A percentile compares a stretch with the other conserved stretches of the same genome.
phyloP scores from a whole-genome alignment of 2,888 invertebrate species.

The Zonitis immaculata region DNA sequence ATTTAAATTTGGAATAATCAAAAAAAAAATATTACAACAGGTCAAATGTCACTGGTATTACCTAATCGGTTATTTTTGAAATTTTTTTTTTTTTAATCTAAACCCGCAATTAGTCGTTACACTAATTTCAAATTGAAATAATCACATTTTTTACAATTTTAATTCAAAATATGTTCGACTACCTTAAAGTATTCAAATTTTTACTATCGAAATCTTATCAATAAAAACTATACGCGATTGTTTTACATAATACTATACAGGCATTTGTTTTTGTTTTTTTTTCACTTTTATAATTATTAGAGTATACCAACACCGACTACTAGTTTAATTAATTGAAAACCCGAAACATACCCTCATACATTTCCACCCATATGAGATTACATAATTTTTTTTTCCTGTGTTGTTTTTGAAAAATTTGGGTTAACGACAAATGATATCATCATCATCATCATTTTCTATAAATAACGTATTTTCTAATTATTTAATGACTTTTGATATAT shows the following conservation, averaged over 20 bases:
- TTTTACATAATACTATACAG: too few relatives aligned
- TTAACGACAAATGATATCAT: neutral
- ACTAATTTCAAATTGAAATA: neutral
- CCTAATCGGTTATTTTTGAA: conserved; percentile 19
- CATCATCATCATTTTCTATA: neutral
- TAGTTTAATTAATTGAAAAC: neutral
- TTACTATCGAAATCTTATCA: too few relatives aligned
- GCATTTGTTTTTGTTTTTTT: too few relatives aligned
- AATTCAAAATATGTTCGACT: too few relatives aligned
- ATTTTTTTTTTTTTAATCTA: neutral
- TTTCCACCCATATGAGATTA: neutral
- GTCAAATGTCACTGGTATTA: conserved; percentile 18
- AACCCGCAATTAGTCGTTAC: neutral
- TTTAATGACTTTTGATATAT: neutral
- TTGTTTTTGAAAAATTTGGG: neutral
- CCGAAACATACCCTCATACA: neutral
- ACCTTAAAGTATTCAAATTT: too few relatives aligned
- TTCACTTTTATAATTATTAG: too few relatives aligned
- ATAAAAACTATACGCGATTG: too few relatives aligned
- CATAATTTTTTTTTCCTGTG: neutral
- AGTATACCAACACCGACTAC: neutral
- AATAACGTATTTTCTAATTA: neutral
- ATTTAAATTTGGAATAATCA: too few relatives aligned
- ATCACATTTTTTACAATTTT: neutral
- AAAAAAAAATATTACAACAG: conserved; percentile 1